These are phyloP conservation scores for Rhincodon typus DNA, from an alignment of 2,797 vertebrate genomes.

Conservation along the genomic window DNA sequence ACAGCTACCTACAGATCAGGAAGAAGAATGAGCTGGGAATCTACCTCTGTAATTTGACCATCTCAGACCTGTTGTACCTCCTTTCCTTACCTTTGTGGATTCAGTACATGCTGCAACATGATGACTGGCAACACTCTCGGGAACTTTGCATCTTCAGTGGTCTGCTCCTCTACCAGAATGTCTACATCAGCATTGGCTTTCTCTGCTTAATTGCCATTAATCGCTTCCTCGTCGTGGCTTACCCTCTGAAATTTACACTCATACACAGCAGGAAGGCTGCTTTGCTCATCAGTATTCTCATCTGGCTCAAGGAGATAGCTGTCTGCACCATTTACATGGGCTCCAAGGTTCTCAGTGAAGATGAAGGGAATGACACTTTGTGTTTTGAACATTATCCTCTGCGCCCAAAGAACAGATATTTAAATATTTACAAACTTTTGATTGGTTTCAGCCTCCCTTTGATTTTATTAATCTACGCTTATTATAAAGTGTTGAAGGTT, in stretches of 20 bases:
- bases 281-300: conserved; percentile 56
- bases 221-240: conserved; percentile 85
- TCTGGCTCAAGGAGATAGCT: conserved; percentile 84
- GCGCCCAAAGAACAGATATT: conserved; percentile 64
- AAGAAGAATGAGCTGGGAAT: conserved; percentile 85
- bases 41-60: conserved; percentile 84
- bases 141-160: conserved; percentile 83
- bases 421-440: conserved; percentile 86
- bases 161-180: conserved; percentile 91
- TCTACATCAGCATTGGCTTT: conserved; percentile 95
- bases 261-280: conserved; percentile 78
- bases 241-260: conserved; percentile 76
- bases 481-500: conserved; percentile 75
- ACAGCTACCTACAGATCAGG: conserved; percentile 80
- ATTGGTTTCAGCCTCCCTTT: conserved; percentile 85
- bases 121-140: conserved; percentile 76
- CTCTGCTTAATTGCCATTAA: conserved; percentile 95
- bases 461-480: conserved; percentile 70
- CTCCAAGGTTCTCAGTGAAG: conserved; percentile 65
- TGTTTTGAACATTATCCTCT: conserved; percentile 97
- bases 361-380: conserved; percentile 65
- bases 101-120: conserved; percentile 84
- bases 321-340: conserved; percentile 69
- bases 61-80: conserved; percentile 86
- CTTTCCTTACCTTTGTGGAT: conserved; percentile 89